phyloP scores from a whole-genome alignment of 2,888 invertebrate genomes.

The Epicampocera succincta region DNA sequence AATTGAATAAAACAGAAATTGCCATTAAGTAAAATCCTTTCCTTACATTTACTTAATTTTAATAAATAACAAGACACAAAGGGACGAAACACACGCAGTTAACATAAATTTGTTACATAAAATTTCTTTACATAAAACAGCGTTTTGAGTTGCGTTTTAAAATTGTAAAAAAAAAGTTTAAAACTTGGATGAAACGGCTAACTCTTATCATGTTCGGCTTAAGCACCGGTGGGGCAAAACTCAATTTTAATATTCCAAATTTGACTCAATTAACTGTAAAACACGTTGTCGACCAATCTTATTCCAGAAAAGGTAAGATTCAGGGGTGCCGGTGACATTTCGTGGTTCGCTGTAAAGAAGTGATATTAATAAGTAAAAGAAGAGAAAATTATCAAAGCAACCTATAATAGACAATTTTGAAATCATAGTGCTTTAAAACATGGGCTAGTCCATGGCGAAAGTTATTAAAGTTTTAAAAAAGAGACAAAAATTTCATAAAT shows the following conservation, averaged over 20 bases:
- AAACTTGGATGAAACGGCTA: slow-evolving; percentile 51
- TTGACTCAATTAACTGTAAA: slow-evolving; percentile 78
- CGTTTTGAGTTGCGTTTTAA: slow-evolving; percentile 48
- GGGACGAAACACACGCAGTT: slow-evolving; percentile 43
- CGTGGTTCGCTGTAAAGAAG: slow-evolving; percentile 76
- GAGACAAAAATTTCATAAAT: too few relatives aligned
- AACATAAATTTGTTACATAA: slow-evolving; percentile 36
- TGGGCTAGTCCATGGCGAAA: too few relatives aligned
- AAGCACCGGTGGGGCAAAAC: neutral
- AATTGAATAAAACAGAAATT: slow-evolving; percentile 2
- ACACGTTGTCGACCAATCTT: slow-evolving; percentile 81
- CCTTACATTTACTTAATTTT: slow-evolving; percentile 58
- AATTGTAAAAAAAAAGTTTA: slow-evolving; percentile 66
- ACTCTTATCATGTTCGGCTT: slow-evolving; percentile 53
- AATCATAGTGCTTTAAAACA: too few relatives aligned
- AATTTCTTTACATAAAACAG: slow-evolving; percentile 50
- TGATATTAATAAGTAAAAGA: neutral
- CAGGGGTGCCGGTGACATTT: slow-evolving; percentile 77
- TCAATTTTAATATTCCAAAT: slow-evolving; percentile 75
- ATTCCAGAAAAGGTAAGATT: slow-evolving; percentile 81
- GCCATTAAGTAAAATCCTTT: slow-evolving; percentile 44
- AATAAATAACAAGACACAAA: slow-evolving; percentile 73
- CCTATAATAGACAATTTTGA: too few relatives aligned
- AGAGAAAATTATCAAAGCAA: neutral
- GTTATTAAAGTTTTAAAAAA: too few relatives aligned